Conservation (phyloP, 2,797 vertebrate genomes). For the Argentina silus region DNA sequence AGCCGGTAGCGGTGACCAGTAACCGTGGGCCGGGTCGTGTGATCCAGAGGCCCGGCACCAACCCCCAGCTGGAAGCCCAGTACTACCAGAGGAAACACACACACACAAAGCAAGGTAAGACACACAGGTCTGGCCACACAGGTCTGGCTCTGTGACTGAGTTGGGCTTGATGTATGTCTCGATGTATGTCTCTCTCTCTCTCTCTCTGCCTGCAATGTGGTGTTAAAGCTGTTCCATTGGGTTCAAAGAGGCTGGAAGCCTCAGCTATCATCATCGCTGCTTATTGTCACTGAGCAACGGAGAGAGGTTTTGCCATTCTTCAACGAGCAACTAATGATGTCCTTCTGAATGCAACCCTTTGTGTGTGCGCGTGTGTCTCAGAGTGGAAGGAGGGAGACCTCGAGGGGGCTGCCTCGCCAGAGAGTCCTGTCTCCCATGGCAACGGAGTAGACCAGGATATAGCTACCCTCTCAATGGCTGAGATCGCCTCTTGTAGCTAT, state of each 20-base stretch:
- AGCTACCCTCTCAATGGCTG: slow-evolving; percentile 89
- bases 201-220: no score
- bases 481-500: slow-evolving; percentile 98
- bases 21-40: slow-evolving; percentile 89
- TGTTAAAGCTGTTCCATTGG: no score
- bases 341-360: background rate
- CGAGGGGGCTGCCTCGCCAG: slow-evolving; percentile 76
- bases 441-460: slow-evolving; percentile 79
- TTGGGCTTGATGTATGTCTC: no score
- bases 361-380: slow-evolving; percentile 34
- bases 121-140: no score
- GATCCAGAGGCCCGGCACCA: slow-evolving; percentile 83
- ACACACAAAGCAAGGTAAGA: slow-evolving; percentile 38
- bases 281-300: no score
- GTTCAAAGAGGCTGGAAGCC: no score
- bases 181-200: no score
- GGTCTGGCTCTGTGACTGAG: no score
- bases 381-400: slow-evolving; percentile 71
- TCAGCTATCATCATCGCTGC: no score
- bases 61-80: slow-evolving; percentile 88
- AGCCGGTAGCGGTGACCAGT: slow-evolving; percentile 96
- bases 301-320: no score
- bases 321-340: no score
- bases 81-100: slow-evolving; percentile 88
- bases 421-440: slow-evolving; percentile 68